These are phyloP conservation scores for Lordiphosa clarofinis DNA, from an alignment of 1,140 invertebrate genomes.

Conservation along the genomic window DNA sequence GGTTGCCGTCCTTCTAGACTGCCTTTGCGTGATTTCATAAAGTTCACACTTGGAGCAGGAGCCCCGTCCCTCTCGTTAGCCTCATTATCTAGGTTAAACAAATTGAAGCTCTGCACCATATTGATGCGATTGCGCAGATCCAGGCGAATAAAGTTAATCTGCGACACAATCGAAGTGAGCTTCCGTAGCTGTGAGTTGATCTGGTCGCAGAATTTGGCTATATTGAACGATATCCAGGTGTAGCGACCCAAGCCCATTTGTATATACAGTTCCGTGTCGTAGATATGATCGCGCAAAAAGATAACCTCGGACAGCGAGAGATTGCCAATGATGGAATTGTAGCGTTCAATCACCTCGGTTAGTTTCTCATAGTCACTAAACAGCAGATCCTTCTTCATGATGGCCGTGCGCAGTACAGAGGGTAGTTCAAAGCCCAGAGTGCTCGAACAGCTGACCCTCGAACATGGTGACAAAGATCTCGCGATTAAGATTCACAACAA, in stretches of 20 bases:
- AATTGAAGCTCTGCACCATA: constrained; percentile 82
- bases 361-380: constrained; percentile 84
- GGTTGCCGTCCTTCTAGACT: background rate
- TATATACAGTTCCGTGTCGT: constrained; percentile 88
- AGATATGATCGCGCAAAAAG: constrained; percentile 85
- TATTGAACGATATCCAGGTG: constrained; percentile 91
- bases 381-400: constrained; percentile 81
- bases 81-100: constrained; percentile 80
- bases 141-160: constrained; percentile 88
- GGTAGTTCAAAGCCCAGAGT: constrained; percentile 85
- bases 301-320: constrained; percentile 84
- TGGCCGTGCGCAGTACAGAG: constrained; percentile 63
- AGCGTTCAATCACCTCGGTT: constrained; percentile 82
- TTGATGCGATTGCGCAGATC: constrained; percentile 85
- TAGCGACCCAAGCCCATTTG: constrained; percentile 89
- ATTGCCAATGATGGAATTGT: constrained; percentile 82
- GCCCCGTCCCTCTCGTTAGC: no score
- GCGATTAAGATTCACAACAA: constrained; percentile 83
- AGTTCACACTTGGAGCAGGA: background rate
- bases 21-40: background rate
- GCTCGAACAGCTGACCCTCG: constrained; percentile 88
- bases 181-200: constrained; percentile 82
- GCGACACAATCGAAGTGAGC: constrained; percentile 84
- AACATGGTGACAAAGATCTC: constrained; percentile 87
- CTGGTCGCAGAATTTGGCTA: constrained; percentile 85